Base-by-base conservation (phyloP, 2,797 vertebrate species). In the Taeniopygia guttata region DNA sequence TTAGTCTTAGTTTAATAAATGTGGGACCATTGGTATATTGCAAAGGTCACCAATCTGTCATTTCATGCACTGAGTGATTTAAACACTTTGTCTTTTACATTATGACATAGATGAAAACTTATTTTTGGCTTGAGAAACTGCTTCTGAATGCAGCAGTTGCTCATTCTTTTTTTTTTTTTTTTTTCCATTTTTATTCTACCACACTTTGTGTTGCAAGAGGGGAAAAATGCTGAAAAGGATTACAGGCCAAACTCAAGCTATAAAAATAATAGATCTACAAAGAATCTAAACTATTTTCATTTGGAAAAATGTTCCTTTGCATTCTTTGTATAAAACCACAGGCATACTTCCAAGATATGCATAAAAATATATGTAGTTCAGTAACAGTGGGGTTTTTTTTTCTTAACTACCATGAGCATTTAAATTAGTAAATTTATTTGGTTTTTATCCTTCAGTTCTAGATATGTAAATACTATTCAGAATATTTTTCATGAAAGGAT, bases 131-230 rank as follows among this genome's bases (percentile, higher is more conserved):
- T 51, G 25, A 78, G 15, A 78, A 89, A 72, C 13, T 51, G 30
- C 16, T 81, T 81, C 66, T 83, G 51, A 84, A 67, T 43, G 62
- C 9, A 58, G 46, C 4, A 93, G 51, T 38, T 59, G 1, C 11
- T 87, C 0, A 0, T 59, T 82, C 11, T 7, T 30, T 11, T 1
- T 43, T 45, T 19, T 4, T 7, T 30, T 11, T 1, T 36, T 27
- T 7, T 29, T 11, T 2, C 68, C 26, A 58, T 54, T 74, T 36
- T 55, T 74, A 77, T 80, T 68, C 45, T 83, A 42, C 10, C 16
- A 54, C 51, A 16, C 17, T 40, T 22, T 66, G 11, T 7, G 6
- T 19, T 78, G 20, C 13, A 84, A 70, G 6, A 52, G 16, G 7
- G 10, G 6, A 26, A 63, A 93, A 63, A 42, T 2, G 14, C 14